Evolutionary conservation across 2,113 vertebrate species (phyloP), one percentile per base, ranked within the genome.

Genomic region (Herpetotheres cachinnans): DNA sequence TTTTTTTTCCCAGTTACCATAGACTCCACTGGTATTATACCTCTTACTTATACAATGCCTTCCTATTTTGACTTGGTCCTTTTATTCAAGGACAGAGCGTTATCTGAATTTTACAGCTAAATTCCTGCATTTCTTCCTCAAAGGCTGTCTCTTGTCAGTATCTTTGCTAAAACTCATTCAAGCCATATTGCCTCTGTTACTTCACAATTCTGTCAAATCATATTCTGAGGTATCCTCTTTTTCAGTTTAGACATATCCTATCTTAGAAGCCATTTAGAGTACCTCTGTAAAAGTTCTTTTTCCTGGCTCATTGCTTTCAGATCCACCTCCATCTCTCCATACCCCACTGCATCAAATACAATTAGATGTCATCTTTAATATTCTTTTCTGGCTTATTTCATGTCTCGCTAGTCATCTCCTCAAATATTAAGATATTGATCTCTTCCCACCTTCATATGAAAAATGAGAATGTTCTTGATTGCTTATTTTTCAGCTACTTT

Each of bases 321-420:
- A 58, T 90, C 76, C 54, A 50, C 59, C 72, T 91, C 32, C n/a
- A 40, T 81, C n/a, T 86, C 17, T 62, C 42, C 50, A 27, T 89
- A 59, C 36, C 70, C 63, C 29, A 32, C 59, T 91, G 83, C 67
- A 84, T 92, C 80, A 83, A 95, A 92, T 84, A 62, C 80, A 94
- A 80, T 91, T 90, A 91, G 80, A 58, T 86, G 72, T 94, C 83
- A 91, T 79, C 52, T 82, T 94, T 69, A 94, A 63, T 93, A 76
- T 72, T 89, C 58, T 79, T 36, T 85, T 56, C 58, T 93, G 55
- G 20, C 93, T 91, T 95, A 79, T 91, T 94, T 91, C 44, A 59
- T 89, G 56, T 79, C 65, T 93, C 27, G 21, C 77, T 92, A 84
- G 59, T 82, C n/a, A 67, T 66, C 40, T 92, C 29, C 47, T 89